Evolutionary conservation across 2,797 vertebrate species (phyloP), one percentile per base, ranked within the genome.

Genomic region (Typhlichthys subterraneus): DNA sequence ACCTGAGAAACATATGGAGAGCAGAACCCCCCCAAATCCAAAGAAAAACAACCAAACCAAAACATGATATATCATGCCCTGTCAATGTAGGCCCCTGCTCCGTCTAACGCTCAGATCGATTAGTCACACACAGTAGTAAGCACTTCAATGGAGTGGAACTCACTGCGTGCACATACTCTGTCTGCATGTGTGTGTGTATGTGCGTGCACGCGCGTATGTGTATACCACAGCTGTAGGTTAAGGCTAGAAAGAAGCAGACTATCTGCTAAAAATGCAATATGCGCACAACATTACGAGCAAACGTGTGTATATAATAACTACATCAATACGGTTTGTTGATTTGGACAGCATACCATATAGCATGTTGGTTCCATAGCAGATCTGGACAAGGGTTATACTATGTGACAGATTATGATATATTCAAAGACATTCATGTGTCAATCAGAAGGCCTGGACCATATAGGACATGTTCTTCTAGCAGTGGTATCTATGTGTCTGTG

Each of bases 341-440:
- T 38, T 38, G 33, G 33, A 0, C 2, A 38, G 33, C 33, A 8
- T 38, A 8, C 23, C 23, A 23, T 23, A 54, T 70, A 70, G 69
- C 61, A 78, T 63, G 77, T 73, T 69, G 8, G 13, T 5, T 12
- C 5, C 13, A 13, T 23, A 17, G 17, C 1, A 17, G 17, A 10
- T 72, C 66, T 70, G 78, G 69, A 63, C 63, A 73, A 65, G 59
- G 12, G 65, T 79, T 80, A 77, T 84, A 87, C 83, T 82, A 81
- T 62, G 78, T 76, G 76, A 80, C 72, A 77, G 58, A 23, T 23
- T 23, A 23, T 73, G 84, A 79, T 78, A 77, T 78, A 83, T 82
- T 87, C 80, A 85, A 88, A 79, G 82, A 80, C 77, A 80, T 85
- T 86, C 77, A 88, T 86, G 86, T 84, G 83, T 69, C 87, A 87